Conservation (phyloP, 2,113 vertebrate species). For the Blennius ocellaris region DNA sequence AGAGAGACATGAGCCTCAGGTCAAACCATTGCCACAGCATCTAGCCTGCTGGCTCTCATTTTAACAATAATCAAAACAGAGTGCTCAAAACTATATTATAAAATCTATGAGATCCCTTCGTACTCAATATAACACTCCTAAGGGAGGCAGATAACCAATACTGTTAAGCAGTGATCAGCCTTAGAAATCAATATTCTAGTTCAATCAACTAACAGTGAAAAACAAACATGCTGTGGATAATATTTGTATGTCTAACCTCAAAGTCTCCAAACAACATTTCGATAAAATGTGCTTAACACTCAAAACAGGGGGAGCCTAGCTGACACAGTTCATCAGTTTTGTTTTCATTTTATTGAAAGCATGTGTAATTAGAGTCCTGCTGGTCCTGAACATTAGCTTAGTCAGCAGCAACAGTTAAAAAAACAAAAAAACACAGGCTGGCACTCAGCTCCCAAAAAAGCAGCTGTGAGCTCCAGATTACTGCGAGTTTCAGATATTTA, state of each 20-base stretch:
- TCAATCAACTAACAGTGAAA: not conserved
- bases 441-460: not conserved
- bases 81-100: not conserved
- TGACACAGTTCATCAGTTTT: not conserved
- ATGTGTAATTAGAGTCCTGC: not conserved
- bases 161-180: not conserved
- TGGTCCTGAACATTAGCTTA: not conserved
- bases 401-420: not conserved
- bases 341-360: not conserved
- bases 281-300: not conserved
- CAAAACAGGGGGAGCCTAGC: not conserved
- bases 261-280: too few relatives aligned
- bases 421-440: not conserved
- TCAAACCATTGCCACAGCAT: conserved; percentile 7
- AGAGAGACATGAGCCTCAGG: not conserved
- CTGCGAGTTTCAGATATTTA: not conserved
- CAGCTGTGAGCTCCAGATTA: not conserved
- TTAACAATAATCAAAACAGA: conserved; percentile 6
- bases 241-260: too few relatives aligned
- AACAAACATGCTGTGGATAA: not conserved
- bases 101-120: not conserved
- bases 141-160: not conserved
- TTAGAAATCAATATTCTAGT: not conserved
- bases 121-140: too few relatives aligned
- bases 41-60: not conserved